phyloP scores from a whole-genome alignment of 2,888 invertebrate species.

The Xylota sylvarum region DNA sequence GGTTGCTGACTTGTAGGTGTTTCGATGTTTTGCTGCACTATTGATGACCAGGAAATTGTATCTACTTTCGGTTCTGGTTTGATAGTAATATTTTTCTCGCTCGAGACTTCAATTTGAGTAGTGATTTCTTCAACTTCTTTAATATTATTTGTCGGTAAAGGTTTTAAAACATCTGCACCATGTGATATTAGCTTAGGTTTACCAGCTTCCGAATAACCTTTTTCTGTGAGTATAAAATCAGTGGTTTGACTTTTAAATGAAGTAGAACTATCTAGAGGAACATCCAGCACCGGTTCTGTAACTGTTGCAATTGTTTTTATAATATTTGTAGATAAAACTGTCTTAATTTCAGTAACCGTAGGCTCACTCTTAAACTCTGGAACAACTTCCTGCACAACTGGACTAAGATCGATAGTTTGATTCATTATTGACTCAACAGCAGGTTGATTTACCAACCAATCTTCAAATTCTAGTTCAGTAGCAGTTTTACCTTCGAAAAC shows the following conservation, averaged over 20 bases:
- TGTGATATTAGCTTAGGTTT: neutral
- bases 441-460: neutral
- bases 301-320: neutral
- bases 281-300: neutral
- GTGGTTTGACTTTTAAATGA: neutral
- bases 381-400: neutral
- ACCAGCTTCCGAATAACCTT: neutral
- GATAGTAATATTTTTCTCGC: neutral
- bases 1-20: neutral
- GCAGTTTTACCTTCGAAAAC: neutral
- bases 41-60: conserved; percentile 27
- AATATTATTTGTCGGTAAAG: neutral
- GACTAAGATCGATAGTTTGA: neutral
- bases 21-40: conserved; percentile 18
- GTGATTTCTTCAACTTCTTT: neutral
- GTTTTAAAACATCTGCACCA: neutral
- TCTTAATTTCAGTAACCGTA: neutral
- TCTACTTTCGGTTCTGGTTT: neutral
- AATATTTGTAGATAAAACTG: neutral
- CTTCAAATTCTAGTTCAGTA: conserved; percentile 1
- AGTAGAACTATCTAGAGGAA: neutral
- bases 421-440: neutral
- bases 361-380: neutral
- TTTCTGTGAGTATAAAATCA: conserved; percentile 6
- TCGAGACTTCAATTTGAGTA: neutral